These are phyloP conservation scores for Chaunax sp. DNA, from an alignment of 2,797 vertebrate genomes.

Conservation along the genomic window DNA sequence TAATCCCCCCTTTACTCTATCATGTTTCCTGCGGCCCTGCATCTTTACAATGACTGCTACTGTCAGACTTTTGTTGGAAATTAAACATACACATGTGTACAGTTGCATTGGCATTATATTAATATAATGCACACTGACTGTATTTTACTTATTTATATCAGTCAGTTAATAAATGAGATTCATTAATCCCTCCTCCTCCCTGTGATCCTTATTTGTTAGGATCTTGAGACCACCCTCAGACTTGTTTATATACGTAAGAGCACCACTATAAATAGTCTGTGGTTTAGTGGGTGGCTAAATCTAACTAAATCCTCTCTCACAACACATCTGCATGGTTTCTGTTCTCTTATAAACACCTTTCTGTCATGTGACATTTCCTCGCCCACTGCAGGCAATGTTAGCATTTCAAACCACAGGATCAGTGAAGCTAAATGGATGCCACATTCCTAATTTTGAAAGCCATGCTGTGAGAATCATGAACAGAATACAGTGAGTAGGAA, in stretches of 20 bases:
- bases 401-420: conserved; percentile 14
- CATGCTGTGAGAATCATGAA: conserved; percentile 15
- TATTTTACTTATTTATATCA: no score
- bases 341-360: conserved; percentile 11
- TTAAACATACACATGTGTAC: no score
- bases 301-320: background rate
- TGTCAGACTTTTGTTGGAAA: no score
- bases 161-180: no score
- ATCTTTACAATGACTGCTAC: no score
- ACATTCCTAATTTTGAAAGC: background rate
- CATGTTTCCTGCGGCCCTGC: no score
- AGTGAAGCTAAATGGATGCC: conserved; percentile 2
- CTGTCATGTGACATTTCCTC: conserved; percentile 9
- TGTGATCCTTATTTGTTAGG: no score
- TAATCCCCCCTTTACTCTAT: no score
- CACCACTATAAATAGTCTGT: no score
- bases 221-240: background rate
- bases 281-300: background rate
- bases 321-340: conserved; percentile 11
- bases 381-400: background rate
- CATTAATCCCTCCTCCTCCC: no score
- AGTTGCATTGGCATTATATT: no score
- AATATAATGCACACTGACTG: no score
- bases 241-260: background rate
- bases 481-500: conserved; percentile 3